A percentile compares a stretch with the other conserved stretches of the same genome.
Evolutionary conservation across 2,113 vertebrate genomes (phyloP).

Genomic region (Myodes glareolus): DNA sequence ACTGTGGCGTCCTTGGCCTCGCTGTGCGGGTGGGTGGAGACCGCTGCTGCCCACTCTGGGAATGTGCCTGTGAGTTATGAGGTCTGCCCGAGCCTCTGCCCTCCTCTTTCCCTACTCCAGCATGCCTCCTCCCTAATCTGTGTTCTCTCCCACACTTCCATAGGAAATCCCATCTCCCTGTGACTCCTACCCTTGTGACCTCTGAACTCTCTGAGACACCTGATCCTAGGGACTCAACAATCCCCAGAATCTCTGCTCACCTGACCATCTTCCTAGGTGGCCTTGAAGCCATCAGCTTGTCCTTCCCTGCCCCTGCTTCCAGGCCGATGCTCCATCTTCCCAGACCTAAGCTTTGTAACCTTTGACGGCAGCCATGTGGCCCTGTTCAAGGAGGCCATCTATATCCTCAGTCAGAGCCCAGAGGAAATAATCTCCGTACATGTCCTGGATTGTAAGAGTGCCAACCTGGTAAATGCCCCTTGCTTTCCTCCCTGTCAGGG

Average conservation of each 20-base stretch:
- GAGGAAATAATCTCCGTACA: slow-evolving; percentile 92
- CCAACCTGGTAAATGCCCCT: slow-evolving; percentile 84
- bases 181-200: background rate
- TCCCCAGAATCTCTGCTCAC: background rate
- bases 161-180: background rate
- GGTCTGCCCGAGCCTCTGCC: fast-evolving
- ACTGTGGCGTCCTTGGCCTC: slow-evolving; percentile 95
- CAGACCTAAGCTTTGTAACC: slow-evolving; percentile 95
- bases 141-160: background rate
- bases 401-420: slow-evolving; percentile 90
- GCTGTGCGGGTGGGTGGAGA: slow-evolving; percentile 93
- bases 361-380: slow-evolving; percentile 93
- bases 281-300: background rate
- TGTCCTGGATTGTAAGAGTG: slow-evolving; percentile 91
- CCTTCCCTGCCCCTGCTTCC: background rate
- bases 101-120: background rate
- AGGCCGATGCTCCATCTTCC: slow-evolving; percentile 97
- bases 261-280: background rate
- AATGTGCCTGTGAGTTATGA: slow-evolving; percentile 94
- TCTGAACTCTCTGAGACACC: background rate
- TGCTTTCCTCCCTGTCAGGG: background rate
- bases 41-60: slow-evolving; percentile 96
- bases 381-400: slow-evolving; percentile 95
- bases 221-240: background rate
- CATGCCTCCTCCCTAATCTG: background rate